These are phyloP conservation scores for Phylloscopus whistleri DNA, from an alignment of 2,113 vertebrate species.

Conservation along the genomic window DNA sequence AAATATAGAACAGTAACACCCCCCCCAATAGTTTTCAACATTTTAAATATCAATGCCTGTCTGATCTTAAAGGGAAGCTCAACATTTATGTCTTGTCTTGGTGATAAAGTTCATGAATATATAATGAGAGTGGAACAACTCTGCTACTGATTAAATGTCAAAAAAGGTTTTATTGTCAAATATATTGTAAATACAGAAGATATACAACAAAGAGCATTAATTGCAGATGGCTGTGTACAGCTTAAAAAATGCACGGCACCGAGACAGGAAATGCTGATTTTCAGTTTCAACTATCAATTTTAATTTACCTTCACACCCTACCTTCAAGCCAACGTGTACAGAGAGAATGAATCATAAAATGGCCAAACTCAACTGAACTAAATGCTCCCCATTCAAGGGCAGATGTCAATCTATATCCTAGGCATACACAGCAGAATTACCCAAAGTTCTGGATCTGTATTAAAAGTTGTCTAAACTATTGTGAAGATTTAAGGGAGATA, in stretches of 20 bases:
- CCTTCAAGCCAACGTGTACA: not conserved
- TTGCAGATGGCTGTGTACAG: constrained; percentile 1
- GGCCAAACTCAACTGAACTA: not conserved
- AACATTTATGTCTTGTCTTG: constrained; percentile 56
- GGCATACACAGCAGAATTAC: not conserved
- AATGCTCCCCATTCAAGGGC: not conserved
- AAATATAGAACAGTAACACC: not conserved
- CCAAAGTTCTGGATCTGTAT: not conserved
- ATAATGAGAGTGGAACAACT: constrained; percentile 56
- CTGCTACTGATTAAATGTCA: constrained; percentile 63
- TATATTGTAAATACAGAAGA: constrained; percentile 50
- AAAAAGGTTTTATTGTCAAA: constrained; percentile 65
- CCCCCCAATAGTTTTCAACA: not conserved
- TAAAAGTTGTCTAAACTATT: not conserved
- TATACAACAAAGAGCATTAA: constrained; percentile 55
- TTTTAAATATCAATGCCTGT: constrained; percentile 10
- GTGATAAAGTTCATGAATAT: constrained; percentile 63
- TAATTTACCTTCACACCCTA: not conserved
- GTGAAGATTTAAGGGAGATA: not conserved
- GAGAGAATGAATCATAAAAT: not conserved
- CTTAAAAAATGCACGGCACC: not conserved
- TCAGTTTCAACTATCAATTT: constrained; percentile 16
- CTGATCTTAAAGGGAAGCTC: constrained; percentile 35
- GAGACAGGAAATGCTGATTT: not conserved
- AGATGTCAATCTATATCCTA: not conserved